A percentile compares a stretch with the other conserved stretches of the same genome.
Conservation (phyloP, 2,113 vertebrate genomes). For the Entomyzon cyanotis region DNA sequence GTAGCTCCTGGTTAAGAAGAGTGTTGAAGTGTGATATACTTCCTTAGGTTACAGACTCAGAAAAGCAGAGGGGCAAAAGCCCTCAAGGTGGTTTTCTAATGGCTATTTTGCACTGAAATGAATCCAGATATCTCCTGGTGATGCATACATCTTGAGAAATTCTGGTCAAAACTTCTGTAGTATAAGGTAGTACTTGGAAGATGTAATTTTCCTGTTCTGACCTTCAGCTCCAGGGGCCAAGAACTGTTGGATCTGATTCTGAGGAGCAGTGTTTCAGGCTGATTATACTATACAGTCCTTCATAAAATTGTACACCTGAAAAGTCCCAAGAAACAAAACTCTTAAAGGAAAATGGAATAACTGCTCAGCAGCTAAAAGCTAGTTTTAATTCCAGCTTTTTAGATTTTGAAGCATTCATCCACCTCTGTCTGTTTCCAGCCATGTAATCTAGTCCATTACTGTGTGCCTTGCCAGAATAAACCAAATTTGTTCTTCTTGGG, state of each 20-base stretch:
- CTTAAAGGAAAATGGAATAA: neutral
- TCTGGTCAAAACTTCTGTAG: neutral
- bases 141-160: neutral
- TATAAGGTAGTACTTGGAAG: neutral
- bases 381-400: neutral
- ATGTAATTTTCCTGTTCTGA: neutral
- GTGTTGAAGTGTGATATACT: neutral
- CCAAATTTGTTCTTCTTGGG: neutral
- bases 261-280: neutral
- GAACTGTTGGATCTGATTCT: neutral
- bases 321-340: neutral
- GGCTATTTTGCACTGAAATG: neutral
- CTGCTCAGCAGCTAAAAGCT: neutral
- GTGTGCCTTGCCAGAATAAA: neutral
- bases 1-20: neutral
- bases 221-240: neutral
- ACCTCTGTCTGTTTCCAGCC: neutral
- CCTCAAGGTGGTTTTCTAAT: neutral
- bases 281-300: neutral
- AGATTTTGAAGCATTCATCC: neutral
- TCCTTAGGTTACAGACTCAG: neutral
- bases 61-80: neutral
- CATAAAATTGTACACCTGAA: neutral
- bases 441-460: neutral
- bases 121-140: neutral